Conservation (phyloP, 2,113 vertebrate species). For the Haemorhous mexicanus region DNA sequence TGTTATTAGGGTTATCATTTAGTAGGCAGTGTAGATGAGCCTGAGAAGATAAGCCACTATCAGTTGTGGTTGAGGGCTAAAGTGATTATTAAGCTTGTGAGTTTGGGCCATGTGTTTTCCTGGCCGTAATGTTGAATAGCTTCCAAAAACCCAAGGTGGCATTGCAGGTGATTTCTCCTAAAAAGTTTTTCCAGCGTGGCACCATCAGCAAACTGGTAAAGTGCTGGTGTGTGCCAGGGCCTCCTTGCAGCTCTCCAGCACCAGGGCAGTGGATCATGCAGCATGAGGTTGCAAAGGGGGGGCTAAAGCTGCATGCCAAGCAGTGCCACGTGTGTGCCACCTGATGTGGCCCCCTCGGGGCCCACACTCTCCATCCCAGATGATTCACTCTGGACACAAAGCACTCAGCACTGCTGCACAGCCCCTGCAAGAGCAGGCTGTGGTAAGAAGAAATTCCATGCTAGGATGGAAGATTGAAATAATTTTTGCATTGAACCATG, state of each 20-base stretch:
- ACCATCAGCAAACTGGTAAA: background rate
- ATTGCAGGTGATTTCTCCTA: conserved; percentile 22
- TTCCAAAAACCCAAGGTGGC: conserved; percentile 40
- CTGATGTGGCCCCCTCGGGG: background rate
- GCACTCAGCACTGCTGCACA: background rate
- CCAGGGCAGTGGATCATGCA: background rate
- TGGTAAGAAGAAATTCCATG: background rate
- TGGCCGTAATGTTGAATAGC: background rate
- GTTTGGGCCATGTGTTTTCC: conserved; percentile 48
- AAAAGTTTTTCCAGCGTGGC: background rate
- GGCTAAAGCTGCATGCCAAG: background rate
- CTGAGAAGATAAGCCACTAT: conserved; percentile 64
- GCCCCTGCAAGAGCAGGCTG: background rate
- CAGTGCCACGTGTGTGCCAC: background rate
- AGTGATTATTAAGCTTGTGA: conserved; percentile 48
- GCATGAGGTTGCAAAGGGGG: background rate
- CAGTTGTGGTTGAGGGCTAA: conserved; percentile 53
- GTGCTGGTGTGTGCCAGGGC: background rate
- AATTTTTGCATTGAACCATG: background rate
- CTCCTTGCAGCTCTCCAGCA: background rate
- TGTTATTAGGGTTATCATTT: conserved; percentile 70
- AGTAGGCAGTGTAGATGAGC: conserved; percentile 39
- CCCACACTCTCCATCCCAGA: background rate
- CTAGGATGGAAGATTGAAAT: background rate
- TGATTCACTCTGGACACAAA: background rate